A percentile compares a stretch with the other conserved stretches of the same genome.
These are phyloP conservation scores for Centroberyx gerrardi DNA, from an alignment of 2,797 vertebrate genomes.

Conservation along the genomic window DNA sequence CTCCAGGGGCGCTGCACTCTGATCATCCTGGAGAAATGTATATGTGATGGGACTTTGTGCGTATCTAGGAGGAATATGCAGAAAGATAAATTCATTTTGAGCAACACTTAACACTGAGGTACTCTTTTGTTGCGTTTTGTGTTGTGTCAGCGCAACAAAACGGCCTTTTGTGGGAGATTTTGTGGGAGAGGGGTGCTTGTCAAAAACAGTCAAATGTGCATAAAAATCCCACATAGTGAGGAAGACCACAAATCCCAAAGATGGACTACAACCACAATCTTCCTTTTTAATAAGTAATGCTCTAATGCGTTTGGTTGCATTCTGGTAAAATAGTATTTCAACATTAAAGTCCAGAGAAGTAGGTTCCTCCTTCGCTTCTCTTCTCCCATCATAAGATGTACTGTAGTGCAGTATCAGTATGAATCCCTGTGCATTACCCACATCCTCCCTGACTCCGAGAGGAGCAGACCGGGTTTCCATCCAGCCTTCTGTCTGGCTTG, in stretches of 20 bases:
- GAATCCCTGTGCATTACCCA: not conserved
- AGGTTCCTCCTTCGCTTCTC: conserved; percentile 1
- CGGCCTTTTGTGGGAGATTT: no score
- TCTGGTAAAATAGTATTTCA: not conserved
- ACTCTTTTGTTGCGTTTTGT: no score
- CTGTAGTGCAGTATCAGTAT: not conserved
- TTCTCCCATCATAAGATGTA: conserved; percentile 25
- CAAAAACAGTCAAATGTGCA: no score
- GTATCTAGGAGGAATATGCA: not conserved
- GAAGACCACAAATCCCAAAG: no score
- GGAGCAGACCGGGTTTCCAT: conserved; percentile 17
- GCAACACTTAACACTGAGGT: no score
- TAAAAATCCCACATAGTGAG: no score
- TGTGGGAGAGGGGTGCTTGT: no score
- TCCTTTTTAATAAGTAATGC: not conserved
- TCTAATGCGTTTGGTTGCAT: not conserved
- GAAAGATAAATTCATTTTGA: not conserved
- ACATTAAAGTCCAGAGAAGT: not conserved
- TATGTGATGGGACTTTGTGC: not conserved
- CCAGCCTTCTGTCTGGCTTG: conserved; percentile 39
- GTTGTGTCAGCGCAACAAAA: no score
- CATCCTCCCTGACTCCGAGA: conserved; percentile 25
- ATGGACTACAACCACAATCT: no score
- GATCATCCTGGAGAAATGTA: no score
- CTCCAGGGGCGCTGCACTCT: no score